These are phyloP conservation scores for Trachemys scripta DNA, from an alignment of 2,113 vertebrate species.

Conservation along the genomic window DNA sequence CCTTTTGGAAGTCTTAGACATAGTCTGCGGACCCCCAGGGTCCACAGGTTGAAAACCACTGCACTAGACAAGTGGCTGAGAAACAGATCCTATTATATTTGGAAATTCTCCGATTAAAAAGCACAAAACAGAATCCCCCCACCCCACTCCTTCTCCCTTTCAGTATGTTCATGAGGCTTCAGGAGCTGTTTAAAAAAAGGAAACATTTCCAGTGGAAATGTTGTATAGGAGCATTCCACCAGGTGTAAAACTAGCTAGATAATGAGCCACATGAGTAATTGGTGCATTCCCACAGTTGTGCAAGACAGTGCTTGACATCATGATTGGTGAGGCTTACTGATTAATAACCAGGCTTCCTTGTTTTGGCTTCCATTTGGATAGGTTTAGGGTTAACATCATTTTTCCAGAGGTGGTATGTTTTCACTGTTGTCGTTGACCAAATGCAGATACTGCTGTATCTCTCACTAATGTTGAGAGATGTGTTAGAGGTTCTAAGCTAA, in stretches of 20 bases:
- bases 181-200: conserved; percentile 65
- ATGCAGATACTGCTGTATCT: background rate
- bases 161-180: conserved; percentile 65
- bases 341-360: conserved; percentile 49
- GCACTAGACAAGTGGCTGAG: background rate
- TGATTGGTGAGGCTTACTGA: background rate
- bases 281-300: conserved; percentile 56
- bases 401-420: conserved; percentile 11
- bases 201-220: conserved; percentile 55
- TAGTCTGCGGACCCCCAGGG: background rate
- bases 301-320: conserved; percentile 51
- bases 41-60: background rate
- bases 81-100: background rate
- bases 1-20: background rate
- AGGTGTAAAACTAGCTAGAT: conserved; percentile 60
- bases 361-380: conserved; percentile 38
- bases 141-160: background rate
- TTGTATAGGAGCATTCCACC: conserved; percentile 63
- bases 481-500: background rate
- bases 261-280: conserved; percentile 64
- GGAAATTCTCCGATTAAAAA: conserved; percentile 59
- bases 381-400: conserved; percentile 11
- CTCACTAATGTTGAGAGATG: background rate
- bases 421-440: conserved; percentile 5
- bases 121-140: conserved; percentile 24